These are phyloP conservation scores for Hemaris fuciformis DNA, from an alignment of 2,888 invertebrate genomes.

Conservation along the genomic window DNA sequence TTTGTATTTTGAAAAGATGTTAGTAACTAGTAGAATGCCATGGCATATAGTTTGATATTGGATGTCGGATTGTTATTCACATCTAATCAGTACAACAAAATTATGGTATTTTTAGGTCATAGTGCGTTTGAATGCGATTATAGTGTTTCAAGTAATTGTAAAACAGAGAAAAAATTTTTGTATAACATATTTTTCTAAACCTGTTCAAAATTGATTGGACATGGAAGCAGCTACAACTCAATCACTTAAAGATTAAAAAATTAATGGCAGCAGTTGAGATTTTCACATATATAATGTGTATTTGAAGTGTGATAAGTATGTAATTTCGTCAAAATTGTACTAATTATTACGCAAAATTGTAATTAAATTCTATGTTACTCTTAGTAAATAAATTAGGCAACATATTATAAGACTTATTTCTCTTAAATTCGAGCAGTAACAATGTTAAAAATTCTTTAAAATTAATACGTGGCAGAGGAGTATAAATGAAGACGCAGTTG, in stretches of 20 bases:
- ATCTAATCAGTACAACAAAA: neutral
- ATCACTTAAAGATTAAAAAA: neutral
- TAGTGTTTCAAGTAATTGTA: neutral
- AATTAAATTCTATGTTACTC: conserved; percentile 44
- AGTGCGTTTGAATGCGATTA: neutral
- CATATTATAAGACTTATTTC: conserved; percentile 31
- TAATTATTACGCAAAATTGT: conserved; percentile 27
- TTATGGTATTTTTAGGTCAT: neutral
- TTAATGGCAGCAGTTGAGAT: neutral
- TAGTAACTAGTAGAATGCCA: neutral
- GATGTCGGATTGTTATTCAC: neutral
- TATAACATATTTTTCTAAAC: neutral
- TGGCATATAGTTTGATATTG: neutral
- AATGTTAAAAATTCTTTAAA: neutral
- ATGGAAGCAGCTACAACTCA: neutral
- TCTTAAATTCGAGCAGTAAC: neutral
- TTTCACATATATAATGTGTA: neutral
- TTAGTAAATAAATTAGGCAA: conserved; percentile 49
- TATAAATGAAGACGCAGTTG: neutral
- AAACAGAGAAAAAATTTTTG: neutral
- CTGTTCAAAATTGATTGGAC: neutral
- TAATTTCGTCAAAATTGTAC: conserved; percentile 27
- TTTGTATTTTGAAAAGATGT: neutral
- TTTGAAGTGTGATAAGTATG: neutral
- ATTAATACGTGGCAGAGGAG: neutral